Conservation (phyloP, 2,888 invertebrate genomes). For the Drosophila macrospina region DNA sequence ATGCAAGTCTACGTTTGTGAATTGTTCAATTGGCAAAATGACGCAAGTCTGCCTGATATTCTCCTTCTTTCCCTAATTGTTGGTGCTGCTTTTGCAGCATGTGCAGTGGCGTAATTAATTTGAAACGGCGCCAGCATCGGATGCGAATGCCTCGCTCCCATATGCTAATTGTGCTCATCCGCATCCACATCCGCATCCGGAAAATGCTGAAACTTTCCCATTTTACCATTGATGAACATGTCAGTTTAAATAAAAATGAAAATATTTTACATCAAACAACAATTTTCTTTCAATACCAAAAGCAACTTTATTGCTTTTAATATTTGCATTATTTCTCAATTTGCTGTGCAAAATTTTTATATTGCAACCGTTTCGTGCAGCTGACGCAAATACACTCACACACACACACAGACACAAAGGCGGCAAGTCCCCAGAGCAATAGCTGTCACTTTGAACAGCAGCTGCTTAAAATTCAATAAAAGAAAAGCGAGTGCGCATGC, state of each 20-base stretch:
- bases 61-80: constrained; percentile 33
- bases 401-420: constrained; percentile 14
- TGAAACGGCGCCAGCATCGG: constrained; percentile 75
- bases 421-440: constrained; percentile 42
- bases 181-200: constrained; percentile 55
- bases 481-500: constrained; percentile 65
- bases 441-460: constrained; percentile 67
- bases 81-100: constrained; percentile 44
- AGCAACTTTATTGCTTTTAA: constrained; percentile 63
- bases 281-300: constrained; percentile 33
- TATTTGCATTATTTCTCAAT: constrained; percentile 81
- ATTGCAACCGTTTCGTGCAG: constrained; percentile 68
- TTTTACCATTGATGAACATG: constrained; percentile 45
- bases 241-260: constrained; percentile 47
- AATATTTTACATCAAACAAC: constrained; percentile 33
- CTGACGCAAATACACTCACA: constrained; percentile 50
- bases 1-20: too few relatives aligned
- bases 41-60: constrained; percentile 53
- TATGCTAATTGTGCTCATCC: constrained; percentile 75
- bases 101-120: constrained; percentile 80
- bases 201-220: constrained; percentile 28
- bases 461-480: constrained; percentile 81
- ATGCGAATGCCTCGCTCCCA: constrained; percentile 40
- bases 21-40: constrained; percentile 57
- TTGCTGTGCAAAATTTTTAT: constrained; percentile 63